phyloP scores from a whole-genome alignment of 1,140 invertebrate species.

The Ceratosolen solmsi region DNA sequence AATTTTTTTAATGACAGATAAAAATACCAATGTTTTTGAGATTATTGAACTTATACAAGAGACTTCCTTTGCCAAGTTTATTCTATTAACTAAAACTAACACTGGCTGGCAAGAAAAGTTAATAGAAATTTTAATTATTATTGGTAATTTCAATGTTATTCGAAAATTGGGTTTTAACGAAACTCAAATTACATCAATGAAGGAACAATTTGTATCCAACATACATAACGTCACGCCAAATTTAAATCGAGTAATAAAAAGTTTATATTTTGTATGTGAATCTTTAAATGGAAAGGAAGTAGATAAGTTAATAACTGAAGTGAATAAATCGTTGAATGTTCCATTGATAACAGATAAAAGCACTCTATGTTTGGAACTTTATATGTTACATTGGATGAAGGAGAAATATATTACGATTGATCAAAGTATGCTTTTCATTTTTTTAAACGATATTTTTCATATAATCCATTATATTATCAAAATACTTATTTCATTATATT shows the following conservation, averaged over 20 bases:
- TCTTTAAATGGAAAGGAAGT: background rate
- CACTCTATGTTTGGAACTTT: background rate
- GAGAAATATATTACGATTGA: constrained; percentile 33
- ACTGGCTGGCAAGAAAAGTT: constrained; percentile 35
- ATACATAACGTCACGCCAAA: constrained; percentile 27
- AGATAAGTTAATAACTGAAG: constrained; percentile 25
- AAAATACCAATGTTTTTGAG: constrained; percentile 1
- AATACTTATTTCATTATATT: background rate
- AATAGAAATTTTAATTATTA: constrained; percentile 30
- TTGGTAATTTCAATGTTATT: constrained; percentile 26
- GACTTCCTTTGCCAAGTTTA: background rate
- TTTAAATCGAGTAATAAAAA: constrained; percentile 42
- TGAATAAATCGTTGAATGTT: background rate
- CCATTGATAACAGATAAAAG: background rate
- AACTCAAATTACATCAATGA: constrained; percentile 13
- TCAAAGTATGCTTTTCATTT: constrained; percentile 5
- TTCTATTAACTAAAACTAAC: background rate
- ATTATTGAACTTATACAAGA: background rate
- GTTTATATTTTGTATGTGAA: constrained; percentile 45
- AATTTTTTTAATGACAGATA: constrained; percentile 42
- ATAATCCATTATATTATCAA: background rate
- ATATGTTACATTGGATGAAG: constrained; percentile 37
- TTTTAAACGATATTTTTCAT: background rate
- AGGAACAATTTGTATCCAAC: background rate
- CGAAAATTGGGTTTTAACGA: constrained; percentile 27